phyloP scores from a whole-genome alignment of 2,888 invertebrate genomes.

The Hesperia comma region DNA sequence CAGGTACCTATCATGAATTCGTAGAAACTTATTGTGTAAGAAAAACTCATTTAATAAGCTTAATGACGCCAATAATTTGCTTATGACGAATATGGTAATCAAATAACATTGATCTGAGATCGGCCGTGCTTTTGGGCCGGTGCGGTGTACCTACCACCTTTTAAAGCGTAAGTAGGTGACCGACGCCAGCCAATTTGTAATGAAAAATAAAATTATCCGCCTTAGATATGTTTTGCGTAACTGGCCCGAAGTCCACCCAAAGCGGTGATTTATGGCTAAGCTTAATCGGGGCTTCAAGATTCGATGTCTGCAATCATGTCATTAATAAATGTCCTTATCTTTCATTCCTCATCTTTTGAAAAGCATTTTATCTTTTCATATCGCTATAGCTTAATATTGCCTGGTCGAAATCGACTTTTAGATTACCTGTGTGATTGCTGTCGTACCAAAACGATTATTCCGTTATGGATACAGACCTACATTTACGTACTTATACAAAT shows the following conservation, averaged over 20 bases:
- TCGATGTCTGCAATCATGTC: too few species aligned
- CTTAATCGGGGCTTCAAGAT: not conserved
- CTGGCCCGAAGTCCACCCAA: not conserved
- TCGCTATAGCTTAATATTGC: too few species aligned
- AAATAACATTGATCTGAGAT: constrained; percentile 24
- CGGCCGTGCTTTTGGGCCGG: constrained; percentile 10
- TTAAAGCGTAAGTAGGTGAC: constrained; percentile 13
- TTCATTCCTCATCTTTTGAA: too few species aligned
- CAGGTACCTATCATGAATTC: too few species aligned
- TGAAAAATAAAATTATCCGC: constrained; percentile 13
- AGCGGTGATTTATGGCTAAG: not conserved
- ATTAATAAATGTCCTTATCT: too few species aligned
- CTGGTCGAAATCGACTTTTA: too few species aligned
- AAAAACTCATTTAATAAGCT: constrained; percentile 11
- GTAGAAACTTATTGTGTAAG: too few species aligned
- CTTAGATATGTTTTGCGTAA: constrained; percentile 15
- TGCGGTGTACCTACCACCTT: constrained; percentile 22
- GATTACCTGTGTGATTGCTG: too few species aligned
- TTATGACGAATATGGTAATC: constrained; percentile 15
- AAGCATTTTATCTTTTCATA: too few species aligned
- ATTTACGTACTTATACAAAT: too few species aligned
- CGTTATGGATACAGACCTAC: too few species aligned
- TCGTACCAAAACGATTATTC: too few species aligned
- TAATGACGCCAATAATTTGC: constrained; percentile 21
- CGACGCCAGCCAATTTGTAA: constrained; percentile 1